A percentile compares a stretch with the other conserved stretches of the same genome.
Conservation (phyloP, 2,797 vertebrate genomes). For the Mus caroli region DNA sequence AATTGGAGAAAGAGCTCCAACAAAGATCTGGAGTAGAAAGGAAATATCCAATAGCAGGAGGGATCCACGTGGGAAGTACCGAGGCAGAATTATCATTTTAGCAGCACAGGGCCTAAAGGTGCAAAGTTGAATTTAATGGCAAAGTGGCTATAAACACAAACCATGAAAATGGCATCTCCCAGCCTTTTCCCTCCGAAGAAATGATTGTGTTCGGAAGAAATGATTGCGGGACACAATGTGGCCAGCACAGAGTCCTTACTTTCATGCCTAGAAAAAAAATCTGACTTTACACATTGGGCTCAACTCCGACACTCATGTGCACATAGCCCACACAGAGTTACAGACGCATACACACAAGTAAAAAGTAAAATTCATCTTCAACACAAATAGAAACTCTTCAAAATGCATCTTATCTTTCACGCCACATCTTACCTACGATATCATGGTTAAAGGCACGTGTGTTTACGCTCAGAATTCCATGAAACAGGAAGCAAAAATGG, state of each 20-base stretch:
- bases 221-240: neutral
- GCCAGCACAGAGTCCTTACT: neutral
- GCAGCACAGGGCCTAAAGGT: neutral
- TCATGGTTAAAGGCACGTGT: neutral
- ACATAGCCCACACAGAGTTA: neutral
- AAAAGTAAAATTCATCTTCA: neutral
- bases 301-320: neutral
- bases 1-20: neutral
- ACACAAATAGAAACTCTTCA: neutral
- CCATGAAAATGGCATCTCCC: neutral
- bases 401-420: neutral
- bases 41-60: no score
- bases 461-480: neutral
- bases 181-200: neutral
- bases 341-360: neutral
- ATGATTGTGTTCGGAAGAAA: neutral
- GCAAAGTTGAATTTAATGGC: neutral
- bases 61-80: rapidly evolving
- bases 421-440: neutral
- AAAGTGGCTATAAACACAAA: neutral
- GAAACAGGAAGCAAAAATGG: neutral
- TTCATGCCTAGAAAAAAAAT: constrained; percentile 3
- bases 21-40: neutral
- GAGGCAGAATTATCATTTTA: neutral
- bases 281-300: neutral